Percentiles rank a stretch among this genome's conserved stretches.
Conservation (phyloP, 2,797 vertebrate species). For the Anniella stebbinsi region DNA sequence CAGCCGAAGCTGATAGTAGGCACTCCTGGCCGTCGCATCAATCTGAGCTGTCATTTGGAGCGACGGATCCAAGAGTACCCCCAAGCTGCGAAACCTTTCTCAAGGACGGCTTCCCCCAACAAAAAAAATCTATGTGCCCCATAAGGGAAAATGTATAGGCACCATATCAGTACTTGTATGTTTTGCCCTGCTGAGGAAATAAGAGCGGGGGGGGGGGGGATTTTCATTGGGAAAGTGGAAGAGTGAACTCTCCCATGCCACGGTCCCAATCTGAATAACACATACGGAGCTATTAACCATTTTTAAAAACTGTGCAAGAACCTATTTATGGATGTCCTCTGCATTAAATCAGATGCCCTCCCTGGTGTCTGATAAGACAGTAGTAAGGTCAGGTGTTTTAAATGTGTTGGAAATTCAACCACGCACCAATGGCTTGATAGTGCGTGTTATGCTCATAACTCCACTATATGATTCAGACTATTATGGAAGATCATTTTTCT, state of each 20-base stretch:
- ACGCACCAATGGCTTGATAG: fast-evolving
- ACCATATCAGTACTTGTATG: neutral
- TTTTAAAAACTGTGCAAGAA: neutral
- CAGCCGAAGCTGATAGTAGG: no score
- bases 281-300: neutral
- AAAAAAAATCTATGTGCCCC: neutral
- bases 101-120: no score
- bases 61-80: no score
- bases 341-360: neutral
- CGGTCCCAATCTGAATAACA: neutral
- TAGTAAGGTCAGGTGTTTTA: neutral
- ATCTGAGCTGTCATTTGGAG: no score
- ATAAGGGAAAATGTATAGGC: neutral
- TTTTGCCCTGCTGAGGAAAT: neutral
- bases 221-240: neutral
- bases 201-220: neutral
- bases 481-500: neutral
- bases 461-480: fast-evolving
- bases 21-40: no score
- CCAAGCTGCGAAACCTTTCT: no score
- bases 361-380: neutral
- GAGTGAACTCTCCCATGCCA: neutral
- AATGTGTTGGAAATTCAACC: neutral
- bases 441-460: fast-evolving
- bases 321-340: neutral